A percentile compares a stretch with the other conserved stretches of the same genome.
Evolutionary conservation across 2,113 vertebrate species (phyloP).

Genomic region (Mastomys coucha): DNA sequence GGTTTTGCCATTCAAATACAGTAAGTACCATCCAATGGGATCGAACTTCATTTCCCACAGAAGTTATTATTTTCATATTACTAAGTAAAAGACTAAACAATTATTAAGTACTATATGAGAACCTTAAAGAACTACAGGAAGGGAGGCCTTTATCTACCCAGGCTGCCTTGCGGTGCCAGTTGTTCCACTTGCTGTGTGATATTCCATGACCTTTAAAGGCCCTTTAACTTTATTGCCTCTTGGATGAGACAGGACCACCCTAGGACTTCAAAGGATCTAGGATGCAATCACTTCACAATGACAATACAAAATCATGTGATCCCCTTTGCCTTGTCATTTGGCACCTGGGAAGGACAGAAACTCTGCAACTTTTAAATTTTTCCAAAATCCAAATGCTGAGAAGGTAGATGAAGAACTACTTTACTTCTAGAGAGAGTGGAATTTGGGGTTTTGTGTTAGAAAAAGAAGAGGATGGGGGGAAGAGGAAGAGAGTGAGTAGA

Average conservation of each 20-base stretch:
- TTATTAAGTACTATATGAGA: not conserved
- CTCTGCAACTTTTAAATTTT: not conserved
- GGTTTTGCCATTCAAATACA: not conserved
- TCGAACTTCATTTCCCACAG: not conserved
- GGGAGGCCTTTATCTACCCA: not conserved
- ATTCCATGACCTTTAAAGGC: not conserved
- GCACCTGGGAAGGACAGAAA: not conserved
- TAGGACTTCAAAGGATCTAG: not conserved
- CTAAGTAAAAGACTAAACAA: not conserved
- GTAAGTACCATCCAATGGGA: not conserved
- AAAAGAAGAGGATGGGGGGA: not conserved
- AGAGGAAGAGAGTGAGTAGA: not conserved
- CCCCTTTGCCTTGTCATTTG: not conserved
- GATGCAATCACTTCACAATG: not conserved
- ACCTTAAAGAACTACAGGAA: not conserved
- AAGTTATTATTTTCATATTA: not conserved
- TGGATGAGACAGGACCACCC: not conserved
- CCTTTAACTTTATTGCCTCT: not conserved
- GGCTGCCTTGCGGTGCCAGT: not conserved
- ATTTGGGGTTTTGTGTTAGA: not conserved
- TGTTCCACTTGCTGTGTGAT: not conserved
- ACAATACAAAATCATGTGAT: not conserved
- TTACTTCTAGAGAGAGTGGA: slow-evolving; percentile 5
- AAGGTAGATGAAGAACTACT: not conserved
- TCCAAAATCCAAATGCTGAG: not conserved